Conservation (phyloP, 2,113 vertebrate species). For the Proteles cristata region DNA sequence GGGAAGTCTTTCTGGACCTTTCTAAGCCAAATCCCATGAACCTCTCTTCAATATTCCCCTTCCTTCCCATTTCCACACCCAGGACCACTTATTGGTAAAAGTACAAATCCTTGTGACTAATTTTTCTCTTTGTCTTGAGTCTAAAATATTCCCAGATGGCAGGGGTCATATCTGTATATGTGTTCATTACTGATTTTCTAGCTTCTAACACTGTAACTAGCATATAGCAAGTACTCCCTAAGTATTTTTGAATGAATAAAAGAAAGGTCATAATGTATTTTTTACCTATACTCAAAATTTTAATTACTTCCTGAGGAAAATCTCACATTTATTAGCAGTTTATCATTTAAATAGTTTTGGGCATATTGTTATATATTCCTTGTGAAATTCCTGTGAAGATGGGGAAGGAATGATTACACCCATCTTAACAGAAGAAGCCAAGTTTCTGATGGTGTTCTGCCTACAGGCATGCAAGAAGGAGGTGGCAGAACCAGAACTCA, state of each 20-base stretch:
- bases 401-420: background rate
- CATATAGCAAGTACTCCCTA: background rate
- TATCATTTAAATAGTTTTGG: background rate
- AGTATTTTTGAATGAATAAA: background rate
- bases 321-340: background rate
- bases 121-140: background rate
- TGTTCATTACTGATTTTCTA: background rate
- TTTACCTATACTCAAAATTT: background rate
- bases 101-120: background rate
- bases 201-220: background rate
- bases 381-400: background rate
- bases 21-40: background rate
- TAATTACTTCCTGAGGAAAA: conserved; percentile 7
- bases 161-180: background rate
- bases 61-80: background rate
- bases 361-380: background rate
- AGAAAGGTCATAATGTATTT: background rate
- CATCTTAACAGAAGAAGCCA: background rate
- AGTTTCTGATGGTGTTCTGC: background rate
- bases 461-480: background rate
- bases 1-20: background rate
- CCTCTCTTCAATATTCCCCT: background rate
- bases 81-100: background rate
- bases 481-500: background rate
- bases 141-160: background rate